Evolutionary conservation across 2,797 vertebrate genomes (phyloP).

Genomic region (Pogoniulus pusillus): DNA sequence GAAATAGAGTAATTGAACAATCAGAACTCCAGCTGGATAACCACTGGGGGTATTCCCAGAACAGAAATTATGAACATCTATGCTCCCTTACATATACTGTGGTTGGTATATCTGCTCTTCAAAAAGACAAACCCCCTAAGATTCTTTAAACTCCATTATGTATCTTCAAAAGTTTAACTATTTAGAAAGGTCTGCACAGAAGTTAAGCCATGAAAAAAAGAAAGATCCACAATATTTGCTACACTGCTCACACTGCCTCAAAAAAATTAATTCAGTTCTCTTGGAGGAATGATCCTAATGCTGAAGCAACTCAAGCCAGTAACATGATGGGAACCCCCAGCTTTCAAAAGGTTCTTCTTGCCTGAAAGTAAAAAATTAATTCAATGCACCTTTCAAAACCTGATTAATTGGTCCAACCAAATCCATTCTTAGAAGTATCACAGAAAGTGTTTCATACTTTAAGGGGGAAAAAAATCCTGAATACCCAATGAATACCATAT

Average conservation of each 20-base stretch:
- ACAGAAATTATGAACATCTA: not conserved
- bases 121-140: not conserved
- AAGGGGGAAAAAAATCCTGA: not conserved
- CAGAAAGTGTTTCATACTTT: not conserved
- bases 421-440: not conserved
- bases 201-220: not conserved
- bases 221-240: not conserved
- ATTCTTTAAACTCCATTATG: not conserved
- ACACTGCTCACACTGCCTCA: not conserved
- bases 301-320: not conserved
- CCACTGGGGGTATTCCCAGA: not conserved
- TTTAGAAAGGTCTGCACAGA: not conserved
- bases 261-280: not conserved
- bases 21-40: conserved; percentile 46
- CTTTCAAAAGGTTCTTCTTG: not conserved
- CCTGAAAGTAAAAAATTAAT: not conserved
- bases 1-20: conserved; percentile 63
- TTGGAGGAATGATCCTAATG: not conserved
- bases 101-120: not conserved
- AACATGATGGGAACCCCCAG: not conserved
- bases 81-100: not conserved
- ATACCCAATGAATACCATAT: not conserved
- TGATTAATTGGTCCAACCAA: not conserved
- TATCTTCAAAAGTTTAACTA: not conserved
- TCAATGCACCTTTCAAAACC: not conserved